Base-by-base conservation (phyloP, 2,797 vertebrate genomes). In the Semotilus atromaculatus region DNA sequence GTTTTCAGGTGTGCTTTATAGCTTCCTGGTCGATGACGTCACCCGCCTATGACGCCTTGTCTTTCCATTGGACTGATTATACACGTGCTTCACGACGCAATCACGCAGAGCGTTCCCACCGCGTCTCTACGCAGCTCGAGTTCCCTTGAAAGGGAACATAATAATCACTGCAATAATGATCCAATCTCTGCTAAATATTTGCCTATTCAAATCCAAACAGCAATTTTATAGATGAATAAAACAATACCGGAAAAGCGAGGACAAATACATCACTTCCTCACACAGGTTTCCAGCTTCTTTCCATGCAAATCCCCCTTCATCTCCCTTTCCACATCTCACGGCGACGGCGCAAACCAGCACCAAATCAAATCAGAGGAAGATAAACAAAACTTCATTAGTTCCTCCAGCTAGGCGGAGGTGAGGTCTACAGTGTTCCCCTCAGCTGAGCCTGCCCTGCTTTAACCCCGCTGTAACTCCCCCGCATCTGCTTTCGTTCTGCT, bases 331-430 rank as follows among this genome's bases (percentile, higher is more conserved):
- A 72, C 66, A 38, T 53, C 43, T 85, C 70, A 79, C 21, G 7
- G 66, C 13, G 43, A 78, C 55, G 76, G 40, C 53, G 70, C 38
- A 72, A 68, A 82, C 62, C 85, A 76, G 55, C 78, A 81, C 77
- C 74, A 88, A 87, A 88, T 87, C 77, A 89, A 86, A 89, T 89
- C 87, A 86, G 67, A 84, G 55, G 29, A 78, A 87, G 83, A 89
- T 88, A 87, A 88, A 89, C 87, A 88, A 89, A 89, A 87, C 77
- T 84, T 88, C 89, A 88, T 89, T 88, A 88, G 87, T 88, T 88
- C 86, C 88, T 84, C 68, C 89, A 88, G 87, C 85, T 82, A 88
- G 83, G 68, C 67, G 19, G 60, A 86, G 88, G 83, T 88, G 85
- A 83, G 77, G 83, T 86, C 76, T 85, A 73, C 76, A 48, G 72